Percentiles rank a stretch among this genome's conserved stretches.
Conservation (phyloP, 2,113 vertebrate species). For the Perccottus glenii region DNA sequence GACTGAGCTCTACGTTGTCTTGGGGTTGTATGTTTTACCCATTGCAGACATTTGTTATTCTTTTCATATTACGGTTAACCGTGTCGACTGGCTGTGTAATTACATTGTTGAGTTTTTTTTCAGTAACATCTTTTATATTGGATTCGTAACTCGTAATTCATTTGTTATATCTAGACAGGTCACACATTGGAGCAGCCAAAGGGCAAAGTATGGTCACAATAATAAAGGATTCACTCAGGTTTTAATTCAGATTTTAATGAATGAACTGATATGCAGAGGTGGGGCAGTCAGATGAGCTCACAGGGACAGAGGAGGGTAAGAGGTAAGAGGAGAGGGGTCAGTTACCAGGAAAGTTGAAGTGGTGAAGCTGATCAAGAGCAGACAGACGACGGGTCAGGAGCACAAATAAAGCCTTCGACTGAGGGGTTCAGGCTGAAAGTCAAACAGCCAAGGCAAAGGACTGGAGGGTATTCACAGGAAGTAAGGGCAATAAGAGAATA, state of each 20-base stretch:
- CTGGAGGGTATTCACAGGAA: too few species aligned
- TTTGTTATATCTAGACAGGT: neutral
- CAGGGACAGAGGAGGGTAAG: neutral
- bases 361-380: too few species aligned
- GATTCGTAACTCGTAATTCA: neutral
- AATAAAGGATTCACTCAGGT: neutral
- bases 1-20: neutral
- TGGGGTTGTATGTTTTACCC: neutral
- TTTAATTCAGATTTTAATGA: neutral
- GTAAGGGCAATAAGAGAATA: too few species aligned
- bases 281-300: neutral
- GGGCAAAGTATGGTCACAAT: neutral
- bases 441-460: too few species aligned
- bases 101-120: neutral
- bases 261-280: neutral
- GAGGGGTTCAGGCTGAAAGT: too few species aligned
- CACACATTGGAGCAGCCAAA: neutral
- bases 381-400: too few species aligned
- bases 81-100: neutral
- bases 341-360: neutral
- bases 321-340: neutral
- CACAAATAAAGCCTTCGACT: too few species aligned
- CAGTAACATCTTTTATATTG: neutral
- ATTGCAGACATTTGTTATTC: neutral
- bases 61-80: neutral